Conservation (phyloP, 2,797 vertebrate species). For the Pseudomugil tenellus region DNA sequence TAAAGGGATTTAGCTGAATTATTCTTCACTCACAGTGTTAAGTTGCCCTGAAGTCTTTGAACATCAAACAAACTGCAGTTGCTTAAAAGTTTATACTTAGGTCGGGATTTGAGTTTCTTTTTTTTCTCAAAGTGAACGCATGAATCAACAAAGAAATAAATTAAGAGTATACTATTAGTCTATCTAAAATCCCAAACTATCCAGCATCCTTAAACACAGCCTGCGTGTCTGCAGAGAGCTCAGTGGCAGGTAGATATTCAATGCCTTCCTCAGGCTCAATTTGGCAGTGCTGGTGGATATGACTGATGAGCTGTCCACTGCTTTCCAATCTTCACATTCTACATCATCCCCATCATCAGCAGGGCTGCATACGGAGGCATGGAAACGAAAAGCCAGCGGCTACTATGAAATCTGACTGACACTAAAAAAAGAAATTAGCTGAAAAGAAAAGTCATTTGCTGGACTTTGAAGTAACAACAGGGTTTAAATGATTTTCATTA, state of each 20-base stretch:
- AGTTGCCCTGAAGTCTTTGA: constrained; percentile 12
- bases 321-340: constrained; percentile 34
- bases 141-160: constrained; percentile 4
- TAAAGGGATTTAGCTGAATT: constrained; percentile 21
- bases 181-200: constrained; percentile 15
- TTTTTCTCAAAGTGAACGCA: constrained; percentile 3
- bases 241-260: constrained; percentile 33
- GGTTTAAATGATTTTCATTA: constrained; percentile 9
- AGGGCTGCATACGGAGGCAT: constrained; percentile 1
- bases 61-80: constrained; percentile 10
- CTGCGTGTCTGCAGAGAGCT: constrained; percentile 21
- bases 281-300: constrained; percentile 34
- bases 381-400: constrained; percentile 49
- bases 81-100: constrained; percentile 19
- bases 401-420: constrained; percentile 32
- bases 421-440: constrained; percentile 7
- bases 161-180: constrained; percentile 6
- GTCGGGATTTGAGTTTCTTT: constrained; percentile 15
- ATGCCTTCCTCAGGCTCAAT: constrained; percentile 32
- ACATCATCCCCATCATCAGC: constrained; percentile 32
- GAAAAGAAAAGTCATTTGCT: constrained; percentile 15
- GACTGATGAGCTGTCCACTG: constrained; percentile 64
- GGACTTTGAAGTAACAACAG: constrained; percentile 7
- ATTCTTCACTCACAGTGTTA: constrained; percentile 14
- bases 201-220: not conserved